Conservation (phyloP, 2,797 vertebrate species). For the Loris lydekkerianus region DNA sequence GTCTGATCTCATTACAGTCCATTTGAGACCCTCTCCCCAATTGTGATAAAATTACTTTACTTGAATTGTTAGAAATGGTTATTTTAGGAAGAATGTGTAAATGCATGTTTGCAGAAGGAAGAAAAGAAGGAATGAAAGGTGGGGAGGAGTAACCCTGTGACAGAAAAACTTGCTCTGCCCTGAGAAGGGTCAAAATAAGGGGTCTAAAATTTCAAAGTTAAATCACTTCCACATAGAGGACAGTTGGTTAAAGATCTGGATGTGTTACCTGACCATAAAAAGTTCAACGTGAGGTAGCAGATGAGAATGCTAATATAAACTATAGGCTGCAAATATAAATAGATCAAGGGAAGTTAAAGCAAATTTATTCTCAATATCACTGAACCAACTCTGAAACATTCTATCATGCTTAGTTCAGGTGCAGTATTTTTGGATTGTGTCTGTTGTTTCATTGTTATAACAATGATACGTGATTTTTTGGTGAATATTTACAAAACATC, state of each 20-base stretch:
- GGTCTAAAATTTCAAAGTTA: neutral
- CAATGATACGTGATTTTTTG: neutral
- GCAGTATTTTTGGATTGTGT: slow-evolving; percentile 7
- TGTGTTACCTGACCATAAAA: neutral
- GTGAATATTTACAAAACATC: slow-evolving; percentile 18
- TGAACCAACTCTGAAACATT: neutral
- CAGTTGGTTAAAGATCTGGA: neutral
- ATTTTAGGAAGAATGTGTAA: slow-evolving; percentile 46
- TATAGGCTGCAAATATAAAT: neutral
- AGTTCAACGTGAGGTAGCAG: neutral
- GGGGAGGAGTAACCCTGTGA: neutral
- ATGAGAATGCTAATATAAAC: neutral
- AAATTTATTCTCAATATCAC: neutral
- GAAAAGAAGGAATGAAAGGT: neutral
- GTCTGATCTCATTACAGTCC: neutral
- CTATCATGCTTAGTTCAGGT: neutral
- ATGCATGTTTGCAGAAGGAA: neutral
- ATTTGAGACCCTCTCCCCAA: neutral
- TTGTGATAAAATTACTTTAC: neutral
- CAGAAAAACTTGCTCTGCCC: slow-evolving; percentile 8
- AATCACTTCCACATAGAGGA: slow-evolving; percentile 25
- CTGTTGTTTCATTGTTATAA: slow-evolving; percentile 11
- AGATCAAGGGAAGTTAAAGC: neutral
- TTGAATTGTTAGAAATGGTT: slow-evolving; percentile 32
- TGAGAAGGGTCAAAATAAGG: slow-evolving; percentile 16